Conservation (phyloP, 2,113 vertebrate species). For the Pampusana beccarii region DNA sequence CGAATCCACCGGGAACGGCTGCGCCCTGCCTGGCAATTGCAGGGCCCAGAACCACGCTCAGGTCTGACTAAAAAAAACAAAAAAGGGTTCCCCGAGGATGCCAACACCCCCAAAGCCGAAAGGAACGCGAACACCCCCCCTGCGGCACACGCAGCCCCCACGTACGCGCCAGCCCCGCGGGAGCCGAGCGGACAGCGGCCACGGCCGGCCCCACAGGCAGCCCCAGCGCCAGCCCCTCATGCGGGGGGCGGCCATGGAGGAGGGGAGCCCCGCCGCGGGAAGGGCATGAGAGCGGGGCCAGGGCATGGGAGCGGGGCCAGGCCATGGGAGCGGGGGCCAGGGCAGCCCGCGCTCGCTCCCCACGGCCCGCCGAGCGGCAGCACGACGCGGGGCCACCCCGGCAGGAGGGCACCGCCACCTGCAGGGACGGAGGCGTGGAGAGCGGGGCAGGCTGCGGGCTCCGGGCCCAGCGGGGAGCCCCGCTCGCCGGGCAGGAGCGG, state of each 20-base stretch:
- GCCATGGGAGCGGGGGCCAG: too few species aligned
- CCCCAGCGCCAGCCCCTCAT: background rate
- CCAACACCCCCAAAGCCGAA: fast-evolving
- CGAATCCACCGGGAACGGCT: background rate
- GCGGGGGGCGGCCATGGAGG: too few species aligned
- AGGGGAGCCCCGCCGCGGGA: background rate
- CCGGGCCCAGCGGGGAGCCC: too few species aligned
- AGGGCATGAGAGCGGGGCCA: background rate
- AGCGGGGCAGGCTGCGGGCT: background rate
- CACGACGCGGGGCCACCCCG: background rate
- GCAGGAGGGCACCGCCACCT: background rate
- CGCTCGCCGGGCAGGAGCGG: background rate
- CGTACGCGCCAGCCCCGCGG: background rate
- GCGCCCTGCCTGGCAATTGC: fast-evolving
- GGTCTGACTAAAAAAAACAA: too few species aligned
- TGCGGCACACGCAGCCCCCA: background rate
- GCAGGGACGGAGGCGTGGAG: background rate
- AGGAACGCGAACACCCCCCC: background rate
- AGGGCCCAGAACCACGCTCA: background rate
- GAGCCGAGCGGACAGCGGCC: background rate
- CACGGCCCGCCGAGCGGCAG: background rate
- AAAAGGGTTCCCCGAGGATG: too few species aligned
- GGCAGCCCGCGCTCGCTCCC: background rate
- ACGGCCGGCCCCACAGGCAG: background rate
- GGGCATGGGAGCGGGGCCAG: too few species aligned